phyloP scores from a whole-genome alignment of 2,888 invertebrate genomes.

The Thysanoteuthis rhombus region DNA sequence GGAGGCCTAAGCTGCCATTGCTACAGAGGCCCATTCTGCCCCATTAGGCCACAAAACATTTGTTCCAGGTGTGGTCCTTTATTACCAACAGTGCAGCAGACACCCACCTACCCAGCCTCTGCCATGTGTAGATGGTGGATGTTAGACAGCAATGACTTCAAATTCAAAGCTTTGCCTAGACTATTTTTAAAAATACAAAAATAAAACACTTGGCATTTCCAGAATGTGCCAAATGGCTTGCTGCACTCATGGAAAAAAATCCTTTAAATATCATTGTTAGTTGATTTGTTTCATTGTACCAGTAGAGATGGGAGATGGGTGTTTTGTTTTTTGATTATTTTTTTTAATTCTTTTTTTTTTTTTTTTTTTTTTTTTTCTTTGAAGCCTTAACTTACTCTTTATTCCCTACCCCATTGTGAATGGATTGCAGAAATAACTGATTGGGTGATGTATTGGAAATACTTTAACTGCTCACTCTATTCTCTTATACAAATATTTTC shows the following conservation, averaged over 20 bases:
- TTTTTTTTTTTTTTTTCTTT: no score
- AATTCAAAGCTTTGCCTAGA: not conserved
- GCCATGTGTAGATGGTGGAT: not conserved
- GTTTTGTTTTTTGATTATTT: not conserved
- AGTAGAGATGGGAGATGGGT: slow-evolving; percentile 12
- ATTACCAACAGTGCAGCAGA: not conserved
- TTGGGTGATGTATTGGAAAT: not conserved
- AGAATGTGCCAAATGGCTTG: not conserved
- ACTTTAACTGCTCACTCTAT: not conserved
- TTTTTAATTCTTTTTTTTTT: no score
- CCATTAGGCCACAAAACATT: not conserved
- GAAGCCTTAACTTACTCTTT: not conserved
- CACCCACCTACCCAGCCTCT: not conserved
- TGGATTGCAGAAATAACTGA: not conserved
- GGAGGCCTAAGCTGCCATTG: not conserved
- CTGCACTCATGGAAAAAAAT: not conserved
- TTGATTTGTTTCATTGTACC: not conserved
- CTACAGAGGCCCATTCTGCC: not conserved
- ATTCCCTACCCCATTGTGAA: not conserved
- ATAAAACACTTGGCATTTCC: not conserved
- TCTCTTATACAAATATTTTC: not conserved
- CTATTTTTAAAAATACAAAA: not conserved
- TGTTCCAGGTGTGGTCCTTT: not conserved
- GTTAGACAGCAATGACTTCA: not conserved
- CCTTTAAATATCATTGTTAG: not conserved